Conservation (phyloP, 2,113 vertebrate genomes). For the Cnemophilus loriae region DNA sequence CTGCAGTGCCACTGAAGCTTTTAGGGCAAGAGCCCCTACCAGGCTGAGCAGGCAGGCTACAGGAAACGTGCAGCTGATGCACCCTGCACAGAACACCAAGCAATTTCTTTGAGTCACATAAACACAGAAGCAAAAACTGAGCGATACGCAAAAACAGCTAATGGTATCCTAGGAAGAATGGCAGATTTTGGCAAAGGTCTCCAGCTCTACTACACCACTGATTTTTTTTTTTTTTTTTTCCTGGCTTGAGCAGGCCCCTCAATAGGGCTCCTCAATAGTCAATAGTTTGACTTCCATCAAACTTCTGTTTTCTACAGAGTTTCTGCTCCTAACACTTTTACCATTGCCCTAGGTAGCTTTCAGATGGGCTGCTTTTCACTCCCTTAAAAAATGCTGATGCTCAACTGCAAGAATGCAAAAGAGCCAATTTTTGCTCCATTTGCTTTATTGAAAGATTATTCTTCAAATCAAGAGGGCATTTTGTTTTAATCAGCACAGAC, state of each 20-base stretch:
- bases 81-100: neutral
- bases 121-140: neutral
- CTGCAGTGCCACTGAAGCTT: neutral
- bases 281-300: neutral
- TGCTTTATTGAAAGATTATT: constrained; percentile 44
- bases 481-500: constrained; percentile 36
- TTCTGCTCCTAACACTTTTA: neutral
- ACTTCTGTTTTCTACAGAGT: neutral
- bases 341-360: neutral
- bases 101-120: neutral
- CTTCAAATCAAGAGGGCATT: constrained; percentile 17
- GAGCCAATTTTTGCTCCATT: neutral
- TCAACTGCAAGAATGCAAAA: neutral
- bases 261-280: no score
- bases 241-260: neutral
- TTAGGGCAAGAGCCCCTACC: neutral
- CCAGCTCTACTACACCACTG: neutral
- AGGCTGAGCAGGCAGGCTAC: rapidly evolving
- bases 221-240: neutral
- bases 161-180: neutral
- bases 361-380: neutral
- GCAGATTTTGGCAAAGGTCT: neutral
- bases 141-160: neutral
- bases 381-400: neutral
- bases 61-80: rapidly evolving